Percentiles rank a stretch among this genome's conserved stretches.
phyloP scores from a whole-genome alignment of 2,888 invertebrate species.

The Erebia aethiops region DNA sequence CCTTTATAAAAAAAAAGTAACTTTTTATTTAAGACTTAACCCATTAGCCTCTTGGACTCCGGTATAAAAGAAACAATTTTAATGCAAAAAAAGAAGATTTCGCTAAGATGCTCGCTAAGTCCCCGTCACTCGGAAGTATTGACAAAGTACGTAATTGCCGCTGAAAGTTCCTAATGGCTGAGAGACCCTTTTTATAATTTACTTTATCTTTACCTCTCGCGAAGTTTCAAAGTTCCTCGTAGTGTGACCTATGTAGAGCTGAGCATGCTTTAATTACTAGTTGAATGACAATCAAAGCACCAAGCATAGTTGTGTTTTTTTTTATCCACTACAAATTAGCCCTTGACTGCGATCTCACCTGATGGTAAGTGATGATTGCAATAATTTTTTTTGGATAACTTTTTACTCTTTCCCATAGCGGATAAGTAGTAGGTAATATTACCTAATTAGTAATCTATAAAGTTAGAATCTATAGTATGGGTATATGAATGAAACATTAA shows the following conservation, averaged over 20 bases:
- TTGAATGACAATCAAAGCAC: not conserved
- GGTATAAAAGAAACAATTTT: not conserved
- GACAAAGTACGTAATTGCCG: conserved; percentile 60
- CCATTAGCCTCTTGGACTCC: no score
- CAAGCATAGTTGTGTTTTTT: not conserved
- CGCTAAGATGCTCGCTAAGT: not conserved
- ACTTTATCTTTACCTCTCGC: conserved; percentile 58
- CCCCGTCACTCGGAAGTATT: conserved; percentile 11
- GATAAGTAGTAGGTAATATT: no score
- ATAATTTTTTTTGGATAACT: no score
- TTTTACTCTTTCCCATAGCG: no score
- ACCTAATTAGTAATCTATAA: no score
- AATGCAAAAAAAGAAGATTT: not conserved
- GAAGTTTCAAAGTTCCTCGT: conserved; percentile 61
- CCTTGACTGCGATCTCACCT: no score
- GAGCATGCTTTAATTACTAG: not conserved
- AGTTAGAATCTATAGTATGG: no score
- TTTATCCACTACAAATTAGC: no score
- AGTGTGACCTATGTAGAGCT: conserved; percentile 61
- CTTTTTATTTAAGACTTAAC: no score
- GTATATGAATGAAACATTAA: not conserved
- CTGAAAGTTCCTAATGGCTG: conserved; percentile 72
- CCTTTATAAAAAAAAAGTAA: not conserved
- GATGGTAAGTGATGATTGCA: no score
- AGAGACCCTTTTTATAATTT: conserved; percentile 78